Base-by-base conservation (phyloP, 2,888 invertebrate genomes). In the Pammene aurita region DNA sequence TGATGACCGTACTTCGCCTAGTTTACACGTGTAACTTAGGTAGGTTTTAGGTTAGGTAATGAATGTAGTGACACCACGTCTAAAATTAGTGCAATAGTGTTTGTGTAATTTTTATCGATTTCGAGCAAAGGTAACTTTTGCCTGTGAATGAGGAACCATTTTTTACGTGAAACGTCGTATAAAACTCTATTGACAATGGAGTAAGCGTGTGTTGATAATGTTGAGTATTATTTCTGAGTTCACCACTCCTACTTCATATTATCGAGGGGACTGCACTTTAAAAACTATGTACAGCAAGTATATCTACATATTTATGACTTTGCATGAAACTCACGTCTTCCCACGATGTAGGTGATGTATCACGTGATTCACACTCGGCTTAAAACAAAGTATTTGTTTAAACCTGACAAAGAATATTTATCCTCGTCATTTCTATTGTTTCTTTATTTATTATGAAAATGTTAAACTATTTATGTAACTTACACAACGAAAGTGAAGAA, bases 401-500 rank as follows among this genome's bases (percentile, higher is more conserved):
- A 76, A 74, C 72, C 67, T 71, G 71, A 83, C 81, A 81, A 81
- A 80, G 80, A 74, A 70, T 71, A 74, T 72, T 68, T 57, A 63
- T 63, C 72, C 63, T 62, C 72, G 72, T 75, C 71, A 75, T 76
- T 74, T 77, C 71, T 75, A 76, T 81, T 81, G 78, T 74, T 65
- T 70, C 72, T 69, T 70, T 72, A 72, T 72, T 66, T 70, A 66
- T 54, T 26, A 26, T 55, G 7, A 18, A 42, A 55, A 54, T 58
- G 38, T n/a, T 7, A 55, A 16, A 35, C 14, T 52, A 44, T 64
- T 18, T 54, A n/a, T 54, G 38, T n/a, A 10, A 38, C 16, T 50
- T n/a, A 55, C 34, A 34, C 16, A 44, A 1, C 26, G 14, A 61
- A 42, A 60, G 16, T 16, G 16, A 14, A 14, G 5, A 52, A 60